Evolutionary conservation across 2,113 vertebrate genomes (phyloP).

Genomic region (Indri indri): DNA sequence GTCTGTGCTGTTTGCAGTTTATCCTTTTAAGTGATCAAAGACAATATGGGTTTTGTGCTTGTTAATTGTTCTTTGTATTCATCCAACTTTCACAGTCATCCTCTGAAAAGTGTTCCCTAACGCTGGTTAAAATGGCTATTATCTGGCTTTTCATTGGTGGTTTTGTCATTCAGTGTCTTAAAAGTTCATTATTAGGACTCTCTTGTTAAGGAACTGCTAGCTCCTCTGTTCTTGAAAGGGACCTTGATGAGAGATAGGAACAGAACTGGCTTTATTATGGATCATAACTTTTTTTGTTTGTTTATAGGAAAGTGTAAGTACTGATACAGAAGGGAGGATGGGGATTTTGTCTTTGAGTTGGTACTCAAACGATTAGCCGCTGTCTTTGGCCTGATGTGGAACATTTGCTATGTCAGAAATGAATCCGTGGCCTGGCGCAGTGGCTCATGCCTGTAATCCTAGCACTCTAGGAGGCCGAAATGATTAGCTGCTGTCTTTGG

Average conservation of each 20-base stretch:
- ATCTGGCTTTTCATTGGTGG: conserved; percentile 47
- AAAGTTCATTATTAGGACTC: conserved; percentile 49
- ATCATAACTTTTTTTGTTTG: not conserved
- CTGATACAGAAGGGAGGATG: not conserved
- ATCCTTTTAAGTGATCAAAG: conserved; percentile 10
- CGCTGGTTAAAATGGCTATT: conserved; percentile 26
- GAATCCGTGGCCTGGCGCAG: not conserved
- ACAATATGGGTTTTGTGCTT: conserved; percentile 43
- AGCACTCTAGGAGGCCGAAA: too few relatives aligned
- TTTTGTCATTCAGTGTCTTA: conserved; percentile 24
- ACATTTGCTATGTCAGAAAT: not conserved
- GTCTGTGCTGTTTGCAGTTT: not conserved
- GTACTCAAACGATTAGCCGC: not conserved
- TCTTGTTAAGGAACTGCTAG: not conserved
- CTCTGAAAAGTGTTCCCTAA: conserved; percentile 19
- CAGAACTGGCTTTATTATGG: conserved; percentile 28
- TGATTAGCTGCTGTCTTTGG: too few relatives aligned
- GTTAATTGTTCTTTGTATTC: conserved; percentile 64
- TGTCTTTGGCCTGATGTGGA: not conserved
- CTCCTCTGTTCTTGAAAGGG: conserved; percentile 32
- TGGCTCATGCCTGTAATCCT: too few relatives aligned
- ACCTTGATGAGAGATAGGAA: not conserved
- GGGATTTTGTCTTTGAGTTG: conserved; percentile 18
- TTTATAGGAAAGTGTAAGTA: not conserved
- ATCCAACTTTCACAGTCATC: not conserved